Conservation (phyloP, 2,797 vertebrate species). For the Leptodactylus fallax region DNA sequence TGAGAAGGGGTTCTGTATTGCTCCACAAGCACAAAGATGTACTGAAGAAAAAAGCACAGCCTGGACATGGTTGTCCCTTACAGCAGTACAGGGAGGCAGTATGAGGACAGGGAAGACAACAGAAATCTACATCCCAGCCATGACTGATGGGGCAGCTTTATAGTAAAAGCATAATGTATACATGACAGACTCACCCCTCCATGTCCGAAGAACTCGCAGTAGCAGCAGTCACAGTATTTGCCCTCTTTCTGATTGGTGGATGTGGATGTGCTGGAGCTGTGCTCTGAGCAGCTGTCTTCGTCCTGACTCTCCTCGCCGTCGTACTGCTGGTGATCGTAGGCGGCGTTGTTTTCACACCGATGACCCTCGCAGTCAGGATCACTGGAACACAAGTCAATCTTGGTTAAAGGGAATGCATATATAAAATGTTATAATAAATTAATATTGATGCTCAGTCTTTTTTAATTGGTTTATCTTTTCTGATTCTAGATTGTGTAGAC, state of each 20-base stretch:
- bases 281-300: constrained; percentile 98
- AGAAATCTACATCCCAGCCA: neutral
- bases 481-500: no score
- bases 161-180: neutral
- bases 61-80: neutral
- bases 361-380: constrained; percentile 98
- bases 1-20: neutral
- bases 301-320: constrained; percentile 96
- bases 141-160: neutral
- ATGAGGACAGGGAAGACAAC: neutral
- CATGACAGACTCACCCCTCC: constrained; percentile 88
- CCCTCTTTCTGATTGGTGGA: constrained; percentile 99
- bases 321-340: constrained; percentile 89
- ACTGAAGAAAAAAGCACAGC: no score
- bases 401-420: neutral
- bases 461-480: no score
- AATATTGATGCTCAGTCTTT: no score
- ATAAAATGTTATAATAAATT: no score
- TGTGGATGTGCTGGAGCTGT: constrained; percentile 97
- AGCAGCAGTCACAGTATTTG: constrained; percentile 99
- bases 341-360: constrained; percentile 89
- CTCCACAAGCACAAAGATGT: neutral
- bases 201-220: constrained; percentile 99
- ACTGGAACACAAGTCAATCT: constrained; percentile 72
- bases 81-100: neutral